Conservation (phyloP, 2,888 invertebrate genomes). For the Pyrochroa serraticornis region DNA sequence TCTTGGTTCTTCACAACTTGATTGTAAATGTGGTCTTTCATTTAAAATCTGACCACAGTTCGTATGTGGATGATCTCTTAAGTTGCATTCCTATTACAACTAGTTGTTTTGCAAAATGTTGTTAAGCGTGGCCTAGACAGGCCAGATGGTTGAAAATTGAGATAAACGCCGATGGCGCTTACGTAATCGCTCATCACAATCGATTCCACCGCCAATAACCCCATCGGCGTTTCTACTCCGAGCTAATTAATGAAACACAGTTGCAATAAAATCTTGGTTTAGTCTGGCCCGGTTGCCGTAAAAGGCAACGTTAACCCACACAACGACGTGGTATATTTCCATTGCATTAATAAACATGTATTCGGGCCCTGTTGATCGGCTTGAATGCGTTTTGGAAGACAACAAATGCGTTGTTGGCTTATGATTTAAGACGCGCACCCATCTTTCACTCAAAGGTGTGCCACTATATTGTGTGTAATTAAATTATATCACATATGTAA, state of each 20-base stretch:
- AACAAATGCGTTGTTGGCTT: conserved; percentile 3
- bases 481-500: conserved; percentile 26
- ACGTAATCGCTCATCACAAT: no score
- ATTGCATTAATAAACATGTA: conserved; percentile 21
- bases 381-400: conserved; percentile 16
- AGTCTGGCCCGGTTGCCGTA: conserved; percentile 22
- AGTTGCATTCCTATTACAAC: no score
- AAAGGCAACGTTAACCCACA: conserved; percentile 18
- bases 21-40: no score
- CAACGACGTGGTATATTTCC: conserved; percentile 16
- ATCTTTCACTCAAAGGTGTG: conserved; percentile 14
- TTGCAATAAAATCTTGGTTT: conserved; percentile 18
- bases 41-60: no score
- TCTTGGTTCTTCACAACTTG: no score
- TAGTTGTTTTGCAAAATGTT: no score
- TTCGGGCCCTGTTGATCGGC: conserved; percentile 11
- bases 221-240: no score
- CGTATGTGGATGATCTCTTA: no score
- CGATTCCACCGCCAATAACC: no score
- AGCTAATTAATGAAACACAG: conserved; percentile 16
- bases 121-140: no score
- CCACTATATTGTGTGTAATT: conserved; percentile 23
- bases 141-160: no score
- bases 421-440: conserved; percentile 13
- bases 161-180: no score